Evolutionary conservation across 2,113 vertebrate genomes (phyloP).

Genomic region (Myiozetetes cayanensis): DNA sequence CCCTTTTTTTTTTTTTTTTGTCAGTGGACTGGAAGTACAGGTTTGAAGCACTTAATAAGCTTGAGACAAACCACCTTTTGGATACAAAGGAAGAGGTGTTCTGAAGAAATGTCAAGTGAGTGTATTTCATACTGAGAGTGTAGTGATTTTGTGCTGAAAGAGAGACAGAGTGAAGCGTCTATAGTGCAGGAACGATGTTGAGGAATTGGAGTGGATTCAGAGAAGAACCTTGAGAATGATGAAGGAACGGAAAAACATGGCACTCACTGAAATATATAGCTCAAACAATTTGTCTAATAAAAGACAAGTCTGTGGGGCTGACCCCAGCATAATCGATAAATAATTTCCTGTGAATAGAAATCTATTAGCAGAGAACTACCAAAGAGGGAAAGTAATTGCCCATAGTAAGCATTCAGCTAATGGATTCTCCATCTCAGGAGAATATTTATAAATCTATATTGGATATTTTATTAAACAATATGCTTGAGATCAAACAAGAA

Average conservation of each 20-base stretch:
- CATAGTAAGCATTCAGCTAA: background rate
- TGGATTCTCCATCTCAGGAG: background rate
- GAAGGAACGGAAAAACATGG: background rate
- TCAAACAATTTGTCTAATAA: background rate
- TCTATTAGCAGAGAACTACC: background rate
- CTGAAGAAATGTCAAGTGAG: background rate
- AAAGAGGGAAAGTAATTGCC: slow-evolving; percentile 7
- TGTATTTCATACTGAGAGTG: background rate
- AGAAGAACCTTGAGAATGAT: background rate
- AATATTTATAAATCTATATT: slow-evolving; percentile 36
- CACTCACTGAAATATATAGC: background rate
- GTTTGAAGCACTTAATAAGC: background rate
- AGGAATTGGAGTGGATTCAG: background rate
- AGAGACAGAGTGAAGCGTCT: background rate
- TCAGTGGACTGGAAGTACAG: background rate
- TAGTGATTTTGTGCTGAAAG: background rate
- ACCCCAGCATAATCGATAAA: background rate
- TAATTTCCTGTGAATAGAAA: slow-evolving; percentile 41
- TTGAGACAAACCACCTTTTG: background rate
- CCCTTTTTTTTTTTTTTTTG: background rate
- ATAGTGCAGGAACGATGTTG: background rate
- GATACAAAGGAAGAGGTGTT: background rate
- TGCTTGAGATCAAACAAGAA: background rate
- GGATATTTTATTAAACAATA: background rate
- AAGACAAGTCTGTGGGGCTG: background rate